Base-by-base conservation (phyloP, 2,888 invertebrate genomes). In the Tipula confusa region DNA sequence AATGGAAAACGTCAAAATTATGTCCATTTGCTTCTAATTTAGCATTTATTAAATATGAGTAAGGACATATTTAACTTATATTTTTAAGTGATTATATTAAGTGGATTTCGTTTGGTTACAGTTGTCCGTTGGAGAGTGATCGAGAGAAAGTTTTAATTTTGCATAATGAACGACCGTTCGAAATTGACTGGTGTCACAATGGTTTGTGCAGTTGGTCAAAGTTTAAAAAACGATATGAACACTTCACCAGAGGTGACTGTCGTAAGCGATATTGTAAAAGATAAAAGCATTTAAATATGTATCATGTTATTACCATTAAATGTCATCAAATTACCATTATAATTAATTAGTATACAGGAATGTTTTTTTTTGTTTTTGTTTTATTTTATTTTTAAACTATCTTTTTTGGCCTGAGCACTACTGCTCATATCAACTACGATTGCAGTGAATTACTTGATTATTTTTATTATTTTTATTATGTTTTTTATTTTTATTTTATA, bases 141-240 rank as follows among this genome's bases (percentile, higher is more conserved):
- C 89, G 90, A 84, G 90, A 92, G 87, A 91, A 92, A 87, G 92
- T 92, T 0, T 91, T 95, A 86, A 94, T 95, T 89, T 92, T 94
- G 85, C 91, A 94, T 84, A 94, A 95, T 87, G 95, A 95, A 87
- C 91, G 92, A 79, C 93, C 93, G 0, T 91, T 96, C 82, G 89
- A 92, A 83, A 88, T 94, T 79, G 92, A 93, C 0, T 93, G 93
- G 83, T 96, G 96, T 87, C 91, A 93, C 7, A 94, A 94, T 0
- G 96, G 95, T 0, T 91, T 96, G 0, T 96, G 96, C 89, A 93
- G 93, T 85, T 95, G 95, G 95, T 91, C 92, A 0, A 91, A 92
- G 24, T 90, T 96, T 6, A 91, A 93, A 86, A 90, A 91, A 15
- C 92, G 91, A 84, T 93, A 93, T 85, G 90, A 91, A 2, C 88